Percentiles rank a stretch among this genome's conserved stretches.
phyloP scores from a whole-genome alignment of 1,140 invertebrate genomes.

The Aradophagus sp. region DNA sequence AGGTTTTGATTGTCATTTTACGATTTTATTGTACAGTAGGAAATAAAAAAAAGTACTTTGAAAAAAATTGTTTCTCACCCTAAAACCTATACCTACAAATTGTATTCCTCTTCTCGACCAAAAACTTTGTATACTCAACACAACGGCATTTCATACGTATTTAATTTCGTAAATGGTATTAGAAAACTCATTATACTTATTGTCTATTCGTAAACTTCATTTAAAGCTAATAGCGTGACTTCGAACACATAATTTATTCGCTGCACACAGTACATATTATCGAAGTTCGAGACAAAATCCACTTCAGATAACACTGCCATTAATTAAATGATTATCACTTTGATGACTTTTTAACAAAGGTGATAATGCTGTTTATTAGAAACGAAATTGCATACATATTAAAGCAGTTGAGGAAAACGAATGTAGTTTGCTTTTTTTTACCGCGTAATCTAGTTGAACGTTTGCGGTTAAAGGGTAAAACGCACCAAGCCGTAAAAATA shows the following conservation, averaged over 20 bases:
- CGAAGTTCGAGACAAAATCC: slow-evolving; percentile 23
- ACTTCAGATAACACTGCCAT: slow-evolving; percentile 20
- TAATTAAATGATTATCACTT: slow-evolving; percentile 53
- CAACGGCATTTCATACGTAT: no score
- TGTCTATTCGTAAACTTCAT: slow-evolving; percentile 39
- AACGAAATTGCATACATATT: slow-evolving; percentile 22
- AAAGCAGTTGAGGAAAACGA: slow-evolving; percentile 1
- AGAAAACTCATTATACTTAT: slow-evolving; percentile 24
- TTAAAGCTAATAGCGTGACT: slow-evolving; percentile 44
- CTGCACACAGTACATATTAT: slow-evolving; percentile 31
- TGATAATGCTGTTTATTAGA: slow-evolving; percentile 34
- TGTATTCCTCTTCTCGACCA: no score
- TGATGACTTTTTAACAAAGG: slow-evolving; percentile 50
- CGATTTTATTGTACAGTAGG: no score
- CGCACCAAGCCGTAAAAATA: no score
- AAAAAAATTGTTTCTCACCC: not conserved
- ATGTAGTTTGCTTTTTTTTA: no score
- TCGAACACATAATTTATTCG: slow-evolving; percentile 33
- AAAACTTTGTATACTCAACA: no score
- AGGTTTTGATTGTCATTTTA: no score
- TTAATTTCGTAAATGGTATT: slow-evolving; percentile 1
- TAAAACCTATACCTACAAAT: not conserved
- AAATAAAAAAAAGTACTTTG: no score
- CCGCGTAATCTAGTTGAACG: no score
- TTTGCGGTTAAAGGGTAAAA: no score